Evolutionary conservation across 2,113 vertebrate genomes (phyloP), one percentile per base, ranked within the genome.

Genomic region (Perca schrenkii): DNA sequence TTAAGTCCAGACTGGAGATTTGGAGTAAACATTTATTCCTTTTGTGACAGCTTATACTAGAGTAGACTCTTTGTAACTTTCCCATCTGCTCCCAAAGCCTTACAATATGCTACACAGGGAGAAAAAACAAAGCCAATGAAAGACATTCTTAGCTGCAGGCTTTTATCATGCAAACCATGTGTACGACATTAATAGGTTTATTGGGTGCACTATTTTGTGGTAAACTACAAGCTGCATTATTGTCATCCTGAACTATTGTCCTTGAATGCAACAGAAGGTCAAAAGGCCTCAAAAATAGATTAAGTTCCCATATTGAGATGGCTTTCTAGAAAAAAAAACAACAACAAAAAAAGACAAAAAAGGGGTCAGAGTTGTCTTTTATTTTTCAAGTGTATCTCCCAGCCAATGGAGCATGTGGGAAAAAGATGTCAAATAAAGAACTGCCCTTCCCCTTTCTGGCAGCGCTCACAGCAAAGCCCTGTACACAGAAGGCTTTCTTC

Each of bases 351-450:
- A 65, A 10, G 17, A 58, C 12, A 82, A 47, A 77, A 61, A 65
- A 17, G 17, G 79, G 86, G 85, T 84, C 88, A 86, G 86, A 89
- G 88, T 89, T 93, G 92, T 86, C 91, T 88, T 93, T 94, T 94
- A 88, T 92, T 93, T 94, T 92, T 94, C 82, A 53, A 95, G 94
- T 93, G 90, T 62, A 79, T 91, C 88, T 89, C 90, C 79, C 65
- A 94, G 93, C 92, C 93, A 95, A 90, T 93, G 92, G 94, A 96
- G 90, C 91, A 93, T 73, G 94, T 95, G 95, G 94, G 95, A 96
- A 96, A 96, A 96, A 94, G 80, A 95, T 88, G 92, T 94, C 91
- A 93, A 93, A 94, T 91, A 92, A 94, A 95, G 92, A 92, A 88
- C 67, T 72, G 82, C 50, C 89, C 90, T 90, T 91, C 88, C 87